phyloP scores from a whole-genome alignment of 1,140 invertebrate species.

The Tyrophagus putrescentiae region DNA sequence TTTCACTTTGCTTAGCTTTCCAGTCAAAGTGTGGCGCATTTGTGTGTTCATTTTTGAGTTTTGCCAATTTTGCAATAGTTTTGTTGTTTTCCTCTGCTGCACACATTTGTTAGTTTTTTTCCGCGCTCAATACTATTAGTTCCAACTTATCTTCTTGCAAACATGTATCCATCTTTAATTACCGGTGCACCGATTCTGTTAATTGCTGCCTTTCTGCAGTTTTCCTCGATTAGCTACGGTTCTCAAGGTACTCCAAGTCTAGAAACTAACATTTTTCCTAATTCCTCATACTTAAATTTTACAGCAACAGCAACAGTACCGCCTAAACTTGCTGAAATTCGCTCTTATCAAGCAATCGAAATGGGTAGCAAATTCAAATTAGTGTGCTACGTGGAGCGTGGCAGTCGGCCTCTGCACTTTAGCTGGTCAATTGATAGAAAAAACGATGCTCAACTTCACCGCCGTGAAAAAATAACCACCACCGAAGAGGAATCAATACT shows the following conservation, averaged over 20 bases:
- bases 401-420: conserved; percentile 1
- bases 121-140: not conserved
- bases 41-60: not conserved
- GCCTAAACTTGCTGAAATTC: conserved; percentile 1
- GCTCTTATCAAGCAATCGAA: not conserved
- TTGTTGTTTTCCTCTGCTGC: not conserved
- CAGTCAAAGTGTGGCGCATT: not conserved
- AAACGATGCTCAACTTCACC: not conserved
- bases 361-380: conserved; percentile 11
- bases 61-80: not conserved
- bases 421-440: conserved; percentile 14
- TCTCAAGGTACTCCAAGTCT: not conserved
- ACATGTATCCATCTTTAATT: not conserved
- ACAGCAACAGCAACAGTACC: not conserved
- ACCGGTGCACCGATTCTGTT: not conserved
- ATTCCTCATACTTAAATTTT: not conserved
- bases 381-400: not conserved
- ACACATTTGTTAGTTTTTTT: not conserved
- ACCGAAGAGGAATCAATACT: conserved; percentile 7
- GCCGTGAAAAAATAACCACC: not conserved
- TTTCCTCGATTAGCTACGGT: not conserved
- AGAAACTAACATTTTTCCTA: not conserved
- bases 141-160: not conserved
- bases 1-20: not conserved
- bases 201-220: too few relatives aligned